Base-by-base conservation (phyloP, 2,797 vertebrate genomes). In the Petrocephalus schoutedeni region DNA sequence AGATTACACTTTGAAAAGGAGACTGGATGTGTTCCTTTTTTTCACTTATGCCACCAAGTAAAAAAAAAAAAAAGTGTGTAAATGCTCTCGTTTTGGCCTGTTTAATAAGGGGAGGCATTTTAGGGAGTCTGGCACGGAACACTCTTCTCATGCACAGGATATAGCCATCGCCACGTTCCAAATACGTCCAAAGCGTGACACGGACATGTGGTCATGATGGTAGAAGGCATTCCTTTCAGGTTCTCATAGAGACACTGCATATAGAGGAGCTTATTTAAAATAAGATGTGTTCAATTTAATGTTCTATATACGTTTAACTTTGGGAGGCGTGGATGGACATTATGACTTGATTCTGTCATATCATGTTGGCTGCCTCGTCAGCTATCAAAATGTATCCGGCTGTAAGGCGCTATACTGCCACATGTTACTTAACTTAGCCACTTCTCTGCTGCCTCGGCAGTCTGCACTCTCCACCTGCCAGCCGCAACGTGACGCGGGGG, bases 71-170 rank as follows among this genome's bases (percentile, higher is more conserved):
- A 4, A 64, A 21, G 61, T 4, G 3, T 36, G 41, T 82, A 87
- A 86, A 87, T 87, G 86, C 93, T 94, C 92, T 88, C 89, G 92
- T 93, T 92, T 92, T 92, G 93, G 94, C 94, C 92, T 87, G 91
- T 93, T 67, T 91, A 89, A 94, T 94, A 94, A 94, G 94, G 95
- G 95, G 94, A 92, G 93, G 92, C 93, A 93, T 95, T 93, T 94
- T 92, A 93, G 92, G 91, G 88, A 89, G 93, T 92, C 93, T 93
- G 93, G 93, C 93, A 91, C 92, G 92, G 8, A 64, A 2, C 21
- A 8, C 8, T 59, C 6, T 93, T 10, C 93, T 93, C 91, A 94
- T 92, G 91, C 90, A 41, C 64, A 71, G 28, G 12, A 95, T 94
- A 91, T 94, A 92, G 94, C 94, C 93, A 94, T 94, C 93, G 93